Percentiles rank a stretch among this genome's conserved stretches.
These are phyloP conservation scores for Spinibarbus caldwelli DNA, from an alignment of 2,797 vertebrate species.

Conservation along the genomic window DNA sequence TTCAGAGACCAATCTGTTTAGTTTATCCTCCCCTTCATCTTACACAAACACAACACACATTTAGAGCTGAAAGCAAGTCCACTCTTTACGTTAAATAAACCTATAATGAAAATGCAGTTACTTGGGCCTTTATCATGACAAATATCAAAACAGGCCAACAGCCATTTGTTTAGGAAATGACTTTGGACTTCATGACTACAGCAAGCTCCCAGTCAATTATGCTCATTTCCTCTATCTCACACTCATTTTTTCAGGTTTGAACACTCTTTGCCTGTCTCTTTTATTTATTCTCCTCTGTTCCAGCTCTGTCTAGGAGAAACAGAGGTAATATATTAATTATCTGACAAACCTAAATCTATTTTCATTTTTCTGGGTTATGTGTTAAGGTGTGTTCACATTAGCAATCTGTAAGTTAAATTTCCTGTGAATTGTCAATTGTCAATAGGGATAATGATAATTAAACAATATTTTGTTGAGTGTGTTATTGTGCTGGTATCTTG, in stretches of 20 bases:
- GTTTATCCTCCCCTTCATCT: slow-evolving; percentile 37
- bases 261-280: background rate
- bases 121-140: slow-evolving; percentile 2
- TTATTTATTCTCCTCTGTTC: background rate
- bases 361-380: background rate
- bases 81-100: slow-evolving; percentile 14
- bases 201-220: background rate
- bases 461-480: too few relatives aligned
- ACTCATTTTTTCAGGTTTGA: background rate
- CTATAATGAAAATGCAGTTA: slow-evolving; percentile 32
- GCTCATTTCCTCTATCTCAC: slow-evolving; percentile 1
- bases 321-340: background rate
- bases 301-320: background rate
- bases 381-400: background rate
- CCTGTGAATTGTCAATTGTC: too few relatives aligned
- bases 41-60: slow-evolving; percentile 37
- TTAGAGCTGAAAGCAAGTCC: slow-evolving; percentile 19
- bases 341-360: background rate
- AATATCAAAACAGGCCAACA: slow-evolving; percentile 17
- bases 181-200: background rate
- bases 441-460: too few relatives aligned
- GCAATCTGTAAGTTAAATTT: background rate
- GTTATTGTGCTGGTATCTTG: too few relatives aligned
- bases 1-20: slow-evolving; percentile 32
- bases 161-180: slow-evolving; percentile 20